Evolutionary conservation across 1,140 invertebrate species (phyloP).

Genomic region (Ips typographus): DNA sequence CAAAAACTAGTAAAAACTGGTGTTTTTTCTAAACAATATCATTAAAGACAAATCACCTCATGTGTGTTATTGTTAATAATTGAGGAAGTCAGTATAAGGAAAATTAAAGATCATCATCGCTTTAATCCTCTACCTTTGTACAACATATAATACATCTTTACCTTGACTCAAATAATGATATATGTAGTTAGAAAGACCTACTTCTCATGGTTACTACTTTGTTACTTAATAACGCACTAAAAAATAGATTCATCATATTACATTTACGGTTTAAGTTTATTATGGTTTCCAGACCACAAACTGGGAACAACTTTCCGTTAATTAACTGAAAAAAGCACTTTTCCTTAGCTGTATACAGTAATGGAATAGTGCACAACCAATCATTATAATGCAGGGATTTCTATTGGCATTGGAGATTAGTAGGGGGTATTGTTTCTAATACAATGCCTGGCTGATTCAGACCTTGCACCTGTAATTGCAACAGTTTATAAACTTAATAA

Average conservation of each 20-base stretch:
- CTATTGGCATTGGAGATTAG: slow-evolving; percentile 8
- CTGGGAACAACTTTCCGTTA: too few relatives aligned
- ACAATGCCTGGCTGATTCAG: slow-evolving; percentile 11
- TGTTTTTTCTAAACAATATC: too few relatives aligned
- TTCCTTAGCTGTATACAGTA: too few relatives aligned
- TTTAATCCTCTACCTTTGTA: neutral
- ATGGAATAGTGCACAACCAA: too few relatives aligned
- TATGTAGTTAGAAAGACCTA: neutral
- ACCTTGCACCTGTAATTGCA: slow-evolving; percentile 10
- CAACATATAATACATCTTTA: neutral
- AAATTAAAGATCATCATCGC: neutral
- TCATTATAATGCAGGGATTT: neutral
- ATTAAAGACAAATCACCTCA: too few relatives aligned
- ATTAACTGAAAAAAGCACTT: too few relatives aligned
- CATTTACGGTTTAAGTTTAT: too few relatives aligned
- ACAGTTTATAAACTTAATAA: neutral
- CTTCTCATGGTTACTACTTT: neutral
- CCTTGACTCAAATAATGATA: slow-evolving; percentile 2
- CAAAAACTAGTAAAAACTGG: too few relatives aligned
- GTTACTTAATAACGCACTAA: too few relatives aligned
- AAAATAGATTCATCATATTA: too few relatives aligned
- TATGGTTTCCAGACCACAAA: too few relatives aligned
- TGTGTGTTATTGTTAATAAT: neutral
- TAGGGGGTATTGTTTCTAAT: slow-evolving; percentile 2
- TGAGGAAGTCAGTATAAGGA: neutral